Percentiles rank a stretch among this genome's conserved stretches.
Evolutionary conservation across 1,140 invertebrate species (phyloP).

Genomic region (Brachionus rubens): DNA sequence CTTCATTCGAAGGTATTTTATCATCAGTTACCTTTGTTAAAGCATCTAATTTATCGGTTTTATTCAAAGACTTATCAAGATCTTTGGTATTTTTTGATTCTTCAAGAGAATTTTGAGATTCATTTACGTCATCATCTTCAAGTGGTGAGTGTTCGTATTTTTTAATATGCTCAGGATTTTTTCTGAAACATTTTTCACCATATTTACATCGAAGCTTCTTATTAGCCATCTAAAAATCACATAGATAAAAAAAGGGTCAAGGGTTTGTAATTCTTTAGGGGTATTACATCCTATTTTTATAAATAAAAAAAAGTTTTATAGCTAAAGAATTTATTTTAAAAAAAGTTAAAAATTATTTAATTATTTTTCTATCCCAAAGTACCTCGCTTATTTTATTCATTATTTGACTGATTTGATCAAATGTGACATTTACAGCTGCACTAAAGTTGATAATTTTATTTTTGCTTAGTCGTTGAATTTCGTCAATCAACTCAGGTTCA

Average conservation of each 20-base stretch:
- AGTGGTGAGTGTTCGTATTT: constrained; percentile 71
- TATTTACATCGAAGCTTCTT: constrained; percentile 68
- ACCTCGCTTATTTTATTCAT: constrained; percentile 11
- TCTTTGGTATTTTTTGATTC: too few relatives aligned
- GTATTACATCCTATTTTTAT: background rate
- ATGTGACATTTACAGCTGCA: background rate
- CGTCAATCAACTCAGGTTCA: background rate
- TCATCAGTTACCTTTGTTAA: background rate
- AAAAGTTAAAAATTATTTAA: background rate
- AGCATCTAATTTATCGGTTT: constrained; percentile 10
- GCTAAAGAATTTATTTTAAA: background rate
- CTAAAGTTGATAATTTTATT: constrained; percentile 36
- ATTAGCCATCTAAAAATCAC: background rate
- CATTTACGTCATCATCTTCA: constrained; percentile 47
- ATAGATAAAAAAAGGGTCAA: background rate
- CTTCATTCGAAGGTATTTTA: too few relatives aligned
- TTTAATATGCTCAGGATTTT: constrained; percentile 71
- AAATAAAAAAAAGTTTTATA: background rate
- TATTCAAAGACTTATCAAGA: background rate
- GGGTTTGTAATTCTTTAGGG: background rate
- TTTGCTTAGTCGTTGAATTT: background rate
- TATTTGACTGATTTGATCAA: constrained; percentile 14
- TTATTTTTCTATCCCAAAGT: background rate
- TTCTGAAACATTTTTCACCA: constrained; percentile 76
- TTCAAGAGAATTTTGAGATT: constrained; percentile 48